Percentiles rank a stretch among this genome's conserved stretches.
phyloP scores from a whole-genome alignment of 2,797 vertebrate species.

The Cryptoblepharus egeriae region DNA sequence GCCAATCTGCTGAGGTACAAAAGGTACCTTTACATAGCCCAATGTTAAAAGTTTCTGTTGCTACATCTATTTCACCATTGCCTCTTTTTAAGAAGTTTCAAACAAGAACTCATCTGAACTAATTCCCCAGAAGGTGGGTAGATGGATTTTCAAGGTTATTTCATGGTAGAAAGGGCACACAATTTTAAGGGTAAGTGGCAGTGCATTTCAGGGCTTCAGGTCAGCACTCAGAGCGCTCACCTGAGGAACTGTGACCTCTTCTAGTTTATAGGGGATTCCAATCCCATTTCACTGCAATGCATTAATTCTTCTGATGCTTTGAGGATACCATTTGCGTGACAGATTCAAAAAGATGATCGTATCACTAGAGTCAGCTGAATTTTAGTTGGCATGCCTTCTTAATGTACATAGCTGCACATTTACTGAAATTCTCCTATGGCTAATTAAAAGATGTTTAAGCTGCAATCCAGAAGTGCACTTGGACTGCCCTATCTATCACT shows the following conservation, averaged over 20 bases:
- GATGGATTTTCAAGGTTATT: slow-evolving; percentile 18
- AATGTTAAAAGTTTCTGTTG: too few species aligned
- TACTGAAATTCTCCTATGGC: not conserved
- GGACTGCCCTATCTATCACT: too few species aligned
- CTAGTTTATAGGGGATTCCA: slow-evolving; percentile 10
- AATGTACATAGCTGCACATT: not conserved
- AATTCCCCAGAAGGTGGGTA: not conserved
- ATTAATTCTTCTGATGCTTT: not conserved
- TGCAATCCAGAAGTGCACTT: not conserved
- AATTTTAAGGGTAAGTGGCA: not conserved
- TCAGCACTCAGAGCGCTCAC: not conserved
- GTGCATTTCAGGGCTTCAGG: not conserved
- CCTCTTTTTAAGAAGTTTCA: not conserved
- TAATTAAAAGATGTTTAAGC: not conserved
- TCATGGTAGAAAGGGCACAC: not conserved
- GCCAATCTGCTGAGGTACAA: not conserved
- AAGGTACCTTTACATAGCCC: not conserved
- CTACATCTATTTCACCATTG: too few species aligned
- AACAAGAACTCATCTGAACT: not conserved
- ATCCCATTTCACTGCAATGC: not conserved
- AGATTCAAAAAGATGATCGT: not conserved
- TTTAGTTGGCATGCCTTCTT: not conserved
- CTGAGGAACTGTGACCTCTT: not conserved
- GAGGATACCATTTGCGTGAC: not conserved
- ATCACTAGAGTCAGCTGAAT: not conserved